Evolutionary conservation across 2,797 vertebrate genomes (phyloP).

Genomic region (Pipistrellus kuhlii): DNA sequence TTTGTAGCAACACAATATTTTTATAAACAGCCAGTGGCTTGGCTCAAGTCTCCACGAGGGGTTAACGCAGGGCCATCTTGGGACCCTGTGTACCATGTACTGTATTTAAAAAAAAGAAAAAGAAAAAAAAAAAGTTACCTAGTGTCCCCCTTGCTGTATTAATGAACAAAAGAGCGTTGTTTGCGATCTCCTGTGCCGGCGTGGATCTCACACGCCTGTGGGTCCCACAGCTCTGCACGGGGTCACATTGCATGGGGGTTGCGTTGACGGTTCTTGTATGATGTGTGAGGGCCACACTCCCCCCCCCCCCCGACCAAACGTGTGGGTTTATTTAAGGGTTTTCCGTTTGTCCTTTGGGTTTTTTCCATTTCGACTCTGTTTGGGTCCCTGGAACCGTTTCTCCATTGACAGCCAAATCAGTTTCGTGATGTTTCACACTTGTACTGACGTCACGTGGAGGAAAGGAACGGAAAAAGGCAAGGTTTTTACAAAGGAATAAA

Average conservation of each 20-base stretch:
- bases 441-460: constrained; percentile 86
- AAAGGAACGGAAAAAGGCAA: constrained; percentile 82
- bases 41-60: constrained; percentile 91
- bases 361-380: constrained; percentile 67
- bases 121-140: constrained; percentile 92
- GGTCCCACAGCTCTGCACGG: constrained; percentile 81
- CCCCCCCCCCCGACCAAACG: constrained; percentile 79
- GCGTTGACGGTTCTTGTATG: constrained; percentile 87
- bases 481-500: constrained; percentile 79
- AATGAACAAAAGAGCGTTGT: constrained; percentile 89
- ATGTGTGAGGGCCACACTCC: constrained; percentile 76
- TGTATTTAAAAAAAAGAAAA: constrained; percentile 89
- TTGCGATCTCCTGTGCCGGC: constrained; percentile 84
- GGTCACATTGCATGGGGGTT: constrained; percentile 86
- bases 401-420: constrained; percentile 84
- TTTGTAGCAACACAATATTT: constrained; percentile 99
- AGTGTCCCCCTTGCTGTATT: constrained; percentile 98
- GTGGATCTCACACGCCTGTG: constrained; percentile 79
- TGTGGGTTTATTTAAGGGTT: constrained; percentile 83
- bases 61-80: constrained; percentile 87
- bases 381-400: constrained; percentile 77
- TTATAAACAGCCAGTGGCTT: constrained; percentile 96
- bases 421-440: constrained; percentile 87
- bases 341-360: constrained; percentile 82
- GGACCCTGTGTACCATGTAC: constrained; percentile 94